Evolutionary conservation across 2,113 vertebrate species (phyloP).

Genomic region (Spea bombifrons): DNA sequence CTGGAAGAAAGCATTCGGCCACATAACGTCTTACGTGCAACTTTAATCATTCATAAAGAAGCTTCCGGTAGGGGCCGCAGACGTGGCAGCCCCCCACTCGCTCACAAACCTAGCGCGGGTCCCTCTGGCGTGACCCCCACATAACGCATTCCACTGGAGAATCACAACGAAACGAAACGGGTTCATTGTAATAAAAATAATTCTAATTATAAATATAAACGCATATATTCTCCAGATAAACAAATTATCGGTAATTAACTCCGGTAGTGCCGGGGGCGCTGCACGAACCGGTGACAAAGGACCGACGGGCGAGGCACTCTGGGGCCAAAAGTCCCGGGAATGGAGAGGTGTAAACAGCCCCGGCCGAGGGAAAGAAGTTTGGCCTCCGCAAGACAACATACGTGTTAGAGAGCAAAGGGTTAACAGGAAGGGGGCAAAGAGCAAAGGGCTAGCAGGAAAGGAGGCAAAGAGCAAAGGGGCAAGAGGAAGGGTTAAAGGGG

Average conservation of each 20-base stretch:
- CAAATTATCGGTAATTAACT: slow-evolving; percentile 8
- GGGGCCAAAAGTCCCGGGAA: background rate
- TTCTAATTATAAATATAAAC: slow-evolving; percentile 47
- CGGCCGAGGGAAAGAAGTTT: background rate
- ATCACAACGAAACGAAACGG: slow-evolving; percentile 15
- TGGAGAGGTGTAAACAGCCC: background rate
- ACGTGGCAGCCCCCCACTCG: background rate
- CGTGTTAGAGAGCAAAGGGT: background rate
- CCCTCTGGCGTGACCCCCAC: background rate
- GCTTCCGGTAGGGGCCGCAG: background rate
- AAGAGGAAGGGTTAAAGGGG: too few species aligned
- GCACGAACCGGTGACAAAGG: background rate
- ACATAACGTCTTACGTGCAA: slow-evolving; percentile 11
- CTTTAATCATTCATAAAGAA: slow-evolving; percentile 21
- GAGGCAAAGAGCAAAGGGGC: background rate
- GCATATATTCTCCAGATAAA: slow-evolving; percentile 10
- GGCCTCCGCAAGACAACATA: too few species aligned
- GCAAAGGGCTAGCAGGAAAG: background rate
- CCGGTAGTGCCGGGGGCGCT: background rate
- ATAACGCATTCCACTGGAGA: background rate
- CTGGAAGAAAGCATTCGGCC: background rate
- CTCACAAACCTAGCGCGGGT: background rate
- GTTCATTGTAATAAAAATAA: slow-evolving; percentile 37
- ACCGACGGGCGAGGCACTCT: background rate
- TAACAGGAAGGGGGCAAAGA: too few species aligned